Base-by-base conservation (phyloP, 2,113 vertebrate genomes). In the Natator depressus region DNA sequence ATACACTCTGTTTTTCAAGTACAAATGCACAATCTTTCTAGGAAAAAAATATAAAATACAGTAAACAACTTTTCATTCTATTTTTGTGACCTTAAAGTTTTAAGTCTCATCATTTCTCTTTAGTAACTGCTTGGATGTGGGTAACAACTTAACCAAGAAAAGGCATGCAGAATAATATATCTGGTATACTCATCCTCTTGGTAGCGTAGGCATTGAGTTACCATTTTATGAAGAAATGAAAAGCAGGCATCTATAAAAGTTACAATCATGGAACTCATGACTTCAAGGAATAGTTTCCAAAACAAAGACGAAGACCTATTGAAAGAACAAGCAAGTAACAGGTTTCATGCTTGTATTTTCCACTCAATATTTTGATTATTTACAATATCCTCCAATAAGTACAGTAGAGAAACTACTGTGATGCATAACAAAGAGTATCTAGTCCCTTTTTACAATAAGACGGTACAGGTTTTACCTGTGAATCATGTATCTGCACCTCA, bases 331-430 rank as follows among this genome's bases (percentile, higher is more conserved):
- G 8, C 25, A 84, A 82, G 53, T 0, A 69, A 69, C 38, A 84
- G 29, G 75, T 87, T 82, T 47, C 55, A 31, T 22, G 27, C n/a
- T 2, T 10, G 51, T 65, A 29, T 65, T 51, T 50, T 65, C 47
- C 72, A 29, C 46, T 8, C 1, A 1, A 0, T 4, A 22, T 79
- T 90, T 87, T 55, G 38, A 6, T 25, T 19, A 65, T 75, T 72
- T 55, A 13, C 8, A 53, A 0, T 2, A 17, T 35, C 49, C 29
- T 31, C 5, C 19, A 62, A 24, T 3, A 1, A 0, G 27, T 25
- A 49, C 62, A 65, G 24, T 14, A 38, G 80, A 87, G 81, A 79
- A 89, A 29, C 10, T 69, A 87, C 9, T 20, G 14, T 0, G 24
- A 81, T 20, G 84, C 57, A 27, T 8, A 0, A 2, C 0, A 72